Percentiles rank a stretch among this genome's conserved stretches.
Conservation (phyloP, 2,888 invertebrate genomes). For the Ceraclea dissimilis region DNA sequence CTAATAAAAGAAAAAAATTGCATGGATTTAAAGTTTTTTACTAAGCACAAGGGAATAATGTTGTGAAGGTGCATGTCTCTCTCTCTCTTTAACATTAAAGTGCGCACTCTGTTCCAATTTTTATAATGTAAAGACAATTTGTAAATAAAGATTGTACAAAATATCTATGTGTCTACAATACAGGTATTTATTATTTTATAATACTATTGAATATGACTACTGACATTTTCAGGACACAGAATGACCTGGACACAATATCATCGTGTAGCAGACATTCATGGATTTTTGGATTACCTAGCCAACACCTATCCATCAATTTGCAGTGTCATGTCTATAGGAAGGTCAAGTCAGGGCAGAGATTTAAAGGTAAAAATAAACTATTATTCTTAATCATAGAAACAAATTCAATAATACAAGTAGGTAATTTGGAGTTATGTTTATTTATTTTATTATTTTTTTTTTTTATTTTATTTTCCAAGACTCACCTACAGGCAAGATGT, state of each 20-base stretch:
- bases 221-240: slow-evolving; percentile 20
- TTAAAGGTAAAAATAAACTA: slow-evolving; percentile 50
- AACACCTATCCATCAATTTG: slow-evolving; percentile 65
- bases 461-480: too few species aligned
- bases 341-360: slow-evolving; percentile 63
- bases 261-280: slow-evolving; percentile 58
- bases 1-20: slow-evolving; percentile 5
- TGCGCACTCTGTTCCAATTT: neutral
- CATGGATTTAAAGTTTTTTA: slow-evolving; percentile 1
- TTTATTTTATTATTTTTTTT: too few species aligned
- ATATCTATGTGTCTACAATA: too few species aligned
- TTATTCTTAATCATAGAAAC: too few species aligned
- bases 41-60: too few species aligned
- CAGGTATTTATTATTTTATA: too few species aligned
- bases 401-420: too few species aligned
- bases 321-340: slow-evolving; percentile 65
- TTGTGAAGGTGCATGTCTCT: neutral
- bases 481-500: too few species aligned
- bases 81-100: neutral
- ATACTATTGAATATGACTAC: too few species aligned
- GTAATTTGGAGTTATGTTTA: too few species aligned
- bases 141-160: too few species aligned
- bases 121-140: too few species aligned
- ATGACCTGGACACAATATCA: slow-evolving; percentile 77
- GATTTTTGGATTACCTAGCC: slow-evolving; percentile 64